Evolutionary conservation across 2,113 vertebrate genomes (phyloP).

Genomic region (Protomyctophum bolini): DNA sequence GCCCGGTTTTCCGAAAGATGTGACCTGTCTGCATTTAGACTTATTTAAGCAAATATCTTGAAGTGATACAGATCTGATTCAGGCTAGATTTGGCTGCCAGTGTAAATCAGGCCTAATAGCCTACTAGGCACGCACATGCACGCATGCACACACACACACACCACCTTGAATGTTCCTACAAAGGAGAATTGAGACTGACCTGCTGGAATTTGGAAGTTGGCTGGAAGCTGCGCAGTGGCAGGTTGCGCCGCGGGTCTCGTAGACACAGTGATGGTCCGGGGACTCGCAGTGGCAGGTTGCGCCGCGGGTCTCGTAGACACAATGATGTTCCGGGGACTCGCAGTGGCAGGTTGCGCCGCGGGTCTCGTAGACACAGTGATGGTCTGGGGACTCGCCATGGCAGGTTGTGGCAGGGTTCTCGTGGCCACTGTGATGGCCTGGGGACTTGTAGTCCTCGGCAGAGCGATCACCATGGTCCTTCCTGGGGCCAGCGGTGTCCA

Average conservation of each 20-base stretch:
- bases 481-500: slow-evolving; percentile 50
- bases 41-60: no score
- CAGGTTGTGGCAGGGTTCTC: slow-evolving; percentile 56
- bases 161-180: background rate
- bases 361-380: slow-evolving; percentile 29
- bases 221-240: slow-evolving; percentile 79
- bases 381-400: no score
- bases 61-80: no score
- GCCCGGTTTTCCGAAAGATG: no score
- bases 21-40: no score
- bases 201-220: slow-evolving; percentile 88
- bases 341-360: slow-evolving; percentile 61
- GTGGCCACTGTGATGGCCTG: slow-evolving; percentile 64
- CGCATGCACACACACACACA: background rate
- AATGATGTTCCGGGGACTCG: slow-evolving; percentile 63
- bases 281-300: slow-evolving; percentile 60
- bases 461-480: slow-evolving; percentile 61
- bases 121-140: background rate
- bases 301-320: slow-evolving; percentile 62
- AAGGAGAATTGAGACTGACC: slow-evolving; percentile 73
- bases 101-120: background rate
- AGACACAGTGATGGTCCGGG: slow-evolving; percentile 65
- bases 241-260: slow-evolving; percentile 60
- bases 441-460: slow-evolving; percentile 66
- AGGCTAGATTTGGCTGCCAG: no score